Percentiles rank a stretch among this genome's conserved stretches.
Evolutionary conservation across 2,797 vertebrate species (phyloP).

Genomic region (Chromobotia macracanthus): DNA sequence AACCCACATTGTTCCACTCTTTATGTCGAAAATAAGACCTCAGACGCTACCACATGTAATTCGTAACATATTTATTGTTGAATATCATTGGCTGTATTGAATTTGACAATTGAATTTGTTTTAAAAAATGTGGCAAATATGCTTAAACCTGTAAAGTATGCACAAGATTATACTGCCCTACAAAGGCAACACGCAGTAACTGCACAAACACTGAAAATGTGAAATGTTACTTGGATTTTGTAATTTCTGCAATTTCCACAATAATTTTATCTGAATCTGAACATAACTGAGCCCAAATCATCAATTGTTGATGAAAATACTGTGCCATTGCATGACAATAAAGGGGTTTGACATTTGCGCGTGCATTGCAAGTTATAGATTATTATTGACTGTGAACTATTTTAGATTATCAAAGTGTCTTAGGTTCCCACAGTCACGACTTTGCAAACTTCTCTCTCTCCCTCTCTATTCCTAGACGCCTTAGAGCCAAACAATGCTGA

Average conservation of each 20-base stretch:
- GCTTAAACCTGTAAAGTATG: too few relatives aligned
- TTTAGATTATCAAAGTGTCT: conserved; percentile 11
- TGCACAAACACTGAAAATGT: not conserved
- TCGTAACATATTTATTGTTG: not conserved
- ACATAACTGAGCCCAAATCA: not conserved
- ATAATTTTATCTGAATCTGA: not conserved
- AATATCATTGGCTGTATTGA: not conserved
- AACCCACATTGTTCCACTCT: conserved; percentile 4
- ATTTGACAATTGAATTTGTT: conserved; percentile 11
- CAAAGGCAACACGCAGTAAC: not conserved
- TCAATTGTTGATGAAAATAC: too few relatives aligned
- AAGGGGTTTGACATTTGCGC: not conserved
- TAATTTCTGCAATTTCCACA: too few relatives aligned
- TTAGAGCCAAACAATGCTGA: conserved; percentile 65
- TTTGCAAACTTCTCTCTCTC: conserved; percentile 26
- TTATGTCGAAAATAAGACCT: conserved; percentile 8
- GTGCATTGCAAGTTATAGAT: conserved; percentile 19
- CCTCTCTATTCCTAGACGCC: conserved; percentile 62
- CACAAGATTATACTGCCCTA: not conserved
- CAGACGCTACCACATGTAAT: not conserved
- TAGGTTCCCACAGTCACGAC: conserved; percentile 65
- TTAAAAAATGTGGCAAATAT: not conserved
- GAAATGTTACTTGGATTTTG: not conserved
- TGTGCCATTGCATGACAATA: not conserved
- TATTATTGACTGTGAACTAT: conserved; percentile 34